A percentile compares a stretch with the other conserved stretches of the same genome.
Conservation (phyloP, 1,140 invertebrate genomes). For the Liolophura sinensis region DNA sequence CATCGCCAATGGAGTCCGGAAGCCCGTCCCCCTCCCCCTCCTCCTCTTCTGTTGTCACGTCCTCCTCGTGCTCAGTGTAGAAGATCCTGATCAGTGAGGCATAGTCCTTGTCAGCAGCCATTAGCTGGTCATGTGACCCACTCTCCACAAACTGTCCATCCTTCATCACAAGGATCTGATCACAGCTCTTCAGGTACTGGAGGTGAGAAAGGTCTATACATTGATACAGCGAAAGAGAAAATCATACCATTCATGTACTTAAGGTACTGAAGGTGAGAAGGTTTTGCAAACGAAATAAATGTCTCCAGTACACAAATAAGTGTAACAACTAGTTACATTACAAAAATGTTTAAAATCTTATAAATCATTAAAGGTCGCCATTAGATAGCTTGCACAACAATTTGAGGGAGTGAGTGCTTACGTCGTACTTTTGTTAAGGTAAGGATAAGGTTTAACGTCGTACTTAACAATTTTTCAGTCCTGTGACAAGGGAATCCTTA, state of each 20-base stretch:
- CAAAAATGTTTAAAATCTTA: no score
- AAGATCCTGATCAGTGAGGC: constrained; percentile 57
- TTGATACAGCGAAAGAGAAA: constrained; percentile 5
- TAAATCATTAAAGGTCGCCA: no score
- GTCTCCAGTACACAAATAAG: neutral
- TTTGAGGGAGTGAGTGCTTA: no score
- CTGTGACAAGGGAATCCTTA: no score
- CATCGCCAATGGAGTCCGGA: neutral
- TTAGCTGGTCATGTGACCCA: constrained; percentile 49
- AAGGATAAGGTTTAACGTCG: no score
- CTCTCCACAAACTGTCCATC: constrained; percentile 53
- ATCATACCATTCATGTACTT: neutral
- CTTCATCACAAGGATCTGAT: constrained; percentile 65
- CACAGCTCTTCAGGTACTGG: constrained; percentile 57
- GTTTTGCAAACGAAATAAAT: neutral
- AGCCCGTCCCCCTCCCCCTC: constrained; percentile 7
- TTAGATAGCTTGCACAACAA: no score
- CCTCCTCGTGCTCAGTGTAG: constrained; percentile 32
- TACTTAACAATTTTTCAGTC: no score
- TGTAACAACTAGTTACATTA: no score
- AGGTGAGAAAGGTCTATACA: neutral
- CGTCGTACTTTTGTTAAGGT: no score
- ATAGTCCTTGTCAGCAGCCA: constrained; percentile 57
- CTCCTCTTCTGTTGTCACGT: constrained; percentile 10
- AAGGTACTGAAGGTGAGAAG: neutral